A percentile compares a stretch with the other conserved stretches of the same genome.
Conservation (phyloP, 2,797 vertebrate genomes). For the Sarcoramphus papa region DNA sequence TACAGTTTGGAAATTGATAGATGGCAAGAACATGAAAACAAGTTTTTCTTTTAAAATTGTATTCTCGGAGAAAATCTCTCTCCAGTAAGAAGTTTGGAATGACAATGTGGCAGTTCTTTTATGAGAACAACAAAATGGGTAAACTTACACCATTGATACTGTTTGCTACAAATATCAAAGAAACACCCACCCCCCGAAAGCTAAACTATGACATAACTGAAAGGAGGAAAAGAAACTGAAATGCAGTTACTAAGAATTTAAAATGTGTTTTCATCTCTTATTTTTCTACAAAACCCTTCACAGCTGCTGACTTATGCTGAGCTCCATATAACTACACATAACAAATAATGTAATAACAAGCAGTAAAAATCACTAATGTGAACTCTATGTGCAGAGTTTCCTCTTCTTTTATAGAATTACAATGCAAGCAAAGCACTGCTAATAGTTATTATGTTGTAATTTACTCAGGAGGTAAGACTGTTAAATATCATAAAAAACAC, state of each 20-base stretch:
- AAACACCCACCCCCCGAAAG: neutral
- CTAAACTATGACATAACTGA: neutral
- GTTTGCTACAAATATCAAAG: neutral
- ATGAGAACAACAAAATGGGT: neutral
- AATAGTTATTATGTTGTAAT: neutral
- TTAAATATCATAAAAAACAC: neutral
- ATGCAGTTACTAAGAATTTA: neutral
- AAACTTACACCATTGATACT: neutral
- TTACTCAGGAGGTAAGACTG: neutral
- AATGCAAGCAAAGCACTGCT: neutral
- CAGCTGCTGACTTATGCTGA: neutral
- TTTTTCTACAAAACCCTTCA: neutral
- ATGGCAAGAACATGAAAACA: neutral
- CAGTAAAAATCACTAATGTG: neutral
- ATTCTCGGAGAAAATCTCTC: neutral
- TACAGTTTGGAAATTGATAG: neutral
- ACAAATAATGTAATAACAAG: neutral
- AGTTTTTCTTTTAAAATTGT: neutral
- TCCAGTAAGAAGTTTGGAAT: neutral
- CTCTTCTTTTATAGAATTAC: neutral
- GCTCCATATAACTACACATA: accelerated
- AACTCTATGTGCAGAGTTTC: neutral
- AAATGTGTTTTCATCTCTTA: neutral
- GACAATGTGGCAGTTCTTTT: neutral
- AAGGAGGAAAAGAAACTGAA: neutral